Conservation (phyloP, 2,797 vertebrate genomes). For the Cyclura pinguis region DNA sequence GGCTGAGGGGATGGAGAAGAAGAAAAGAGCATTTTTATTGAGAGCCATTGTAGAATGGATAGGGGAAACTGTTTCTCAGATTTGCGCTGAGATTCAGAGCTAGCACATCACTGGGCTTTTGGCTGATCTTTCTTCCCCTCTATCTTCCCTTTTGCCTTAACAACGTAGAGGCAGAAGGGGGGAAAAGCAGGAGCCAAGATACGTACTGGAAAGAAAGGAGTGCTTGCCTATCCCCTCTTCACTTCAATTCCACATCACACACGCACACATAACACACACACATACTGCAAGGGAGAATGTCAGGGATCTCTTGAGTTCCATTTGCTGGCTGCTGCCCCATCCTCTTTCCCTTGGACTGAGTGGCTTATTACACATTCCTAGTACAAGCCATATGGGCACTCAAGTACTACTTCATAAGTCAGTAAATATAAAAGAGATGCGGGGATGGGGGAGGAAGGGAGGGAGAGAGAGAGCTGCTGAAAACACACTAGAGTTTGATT, state of each 20-base stretch:
- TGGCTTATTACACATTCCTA: conserved; percentile 58
- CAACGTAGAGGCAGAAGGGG: neutral
- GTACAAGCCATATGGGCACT: neutral
- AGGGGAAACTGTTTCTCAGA: neutral
- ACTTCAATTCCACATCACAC: neutral
- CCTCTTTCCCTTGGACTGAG: conserved; percentile 38
- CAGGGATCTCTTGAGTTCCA: conserved; percentile 61
- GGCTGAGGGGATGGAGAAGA: rapidly evolving
- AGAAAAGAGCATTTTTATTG: neutral
- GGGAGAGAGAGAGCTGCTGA: neutral
- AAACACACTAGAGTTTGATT: neutral
- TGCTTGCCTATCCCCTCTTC: conserved; percentile 32
- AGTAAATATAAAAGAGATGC: conserved; percentile 38
- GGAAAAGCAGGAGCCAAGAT: conserved; percentile 2
- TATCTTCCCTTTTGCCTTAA: neutral
- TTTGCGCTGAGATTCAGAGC: neutral
- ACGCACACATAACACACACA: neutral
- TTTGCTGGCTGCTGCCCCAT: conserved; percentile 52
- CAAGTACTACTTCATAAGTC: conserved; percentile 58
- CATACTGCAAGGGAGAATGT: conserved; percentile 48
- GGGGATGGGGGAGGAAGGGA: neutral
- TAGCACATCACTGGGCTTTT: conserved; percentile 55
- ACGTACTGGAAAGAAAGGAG: conserved; percentile 15
- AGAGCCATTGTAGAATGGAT: neutral
- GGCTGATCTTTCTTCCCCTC: conserved; percentile 18